Evolutionary conservation across 2,113 vertebrate species (phyloP).

Genomic region (Fregetta grallaria): DNA sequence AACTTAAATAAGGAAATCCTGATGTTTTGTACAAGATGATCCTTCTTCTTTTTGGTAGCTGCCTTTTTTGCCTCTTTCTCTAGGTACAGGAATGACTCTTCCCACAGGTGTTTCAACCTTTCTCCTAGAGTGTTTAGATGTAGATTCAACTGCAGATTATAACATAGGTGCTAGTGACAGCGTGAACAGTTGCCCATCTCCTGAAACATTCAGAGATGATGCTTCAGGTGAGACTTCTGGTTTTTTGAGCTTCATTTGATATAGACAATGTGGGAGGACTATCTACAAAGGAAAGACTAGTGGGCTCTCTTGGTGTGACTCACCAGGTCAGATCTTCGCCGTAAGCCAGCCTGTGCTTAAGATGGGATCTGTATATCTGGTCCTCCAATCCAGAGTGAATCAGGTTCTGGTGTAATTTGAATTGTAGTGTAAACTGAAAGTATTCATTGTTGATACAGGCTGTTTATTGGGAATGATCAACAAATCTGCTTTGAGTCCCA

Average conservation of each 20-base stretch:
- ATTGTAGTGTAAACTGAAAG: neutral
- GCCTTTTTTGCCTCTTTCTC: neutral
- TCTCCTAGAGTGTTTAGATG: constrained; percentile 67
- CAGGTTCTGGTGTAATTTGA: neutral
- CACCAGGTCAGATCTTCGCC: neutral
- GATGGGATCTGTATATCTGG: neutral
- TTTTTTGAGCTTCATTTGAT: neutral
- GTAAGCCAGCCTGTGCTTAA: neutral
- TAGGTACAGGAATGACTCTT: constrained; percentile 68
- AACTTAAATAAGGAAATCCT: neutral
- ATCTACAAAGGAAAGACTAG: neutral
- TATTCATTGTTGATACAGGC: neutral
- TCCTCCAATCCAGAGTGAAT: neutral
- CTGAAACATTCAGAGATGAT: constrained; percentile 82
- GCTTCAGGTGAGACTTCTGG: constrained; percentile 57
- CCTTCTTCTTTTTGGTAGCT: neutral
- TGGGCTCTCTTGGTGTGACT: neutral
- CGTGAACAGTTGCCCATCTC: constrained; percentile 70
- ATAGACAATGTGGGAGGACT: neutral
- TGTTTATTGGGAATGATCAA: neutral
- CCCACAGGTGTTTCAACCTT: constrained; percentile 73
- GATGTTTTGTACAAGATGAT: neutral
- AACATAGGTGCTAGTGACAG: neutral
- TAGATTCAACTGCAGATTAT: constrained; percentile 30
- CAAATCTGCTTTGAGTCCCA: neutral